Conservation (phyloP, 2,113 vertebrate species). For the Platycercus adscitus region DNA sequence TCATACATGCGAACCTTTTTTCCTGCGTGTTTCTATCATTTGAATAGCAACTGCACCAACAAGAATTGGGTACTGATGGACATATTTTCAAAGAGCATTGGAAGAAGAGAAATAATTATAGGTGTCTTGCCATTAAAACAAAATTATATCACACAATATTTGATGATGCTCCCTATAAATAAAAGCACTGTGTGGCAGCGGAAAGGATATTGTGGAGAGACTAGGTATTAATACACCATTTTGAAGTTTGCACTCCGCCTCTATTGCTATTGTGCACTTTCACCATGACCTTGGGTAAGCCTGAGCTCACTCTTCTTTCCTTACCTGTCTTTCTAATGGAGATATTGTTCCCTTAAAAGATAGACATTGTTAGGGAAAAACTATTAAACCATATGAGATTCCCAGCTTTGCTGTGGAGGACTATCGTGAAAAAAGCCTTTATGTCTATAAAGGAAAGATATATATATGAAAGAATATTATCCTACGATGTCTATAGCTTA, state of each 20-base stretch:
- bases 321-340: not conserved
- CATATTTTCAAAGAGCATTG: not conserved
- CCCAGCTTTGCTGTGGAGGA: not conserved
- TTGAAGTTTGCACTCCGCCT: not conserved
- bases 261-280: not conserved
- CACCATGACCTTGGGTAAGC: not conserved
- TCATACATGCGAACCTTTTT: not conserved
- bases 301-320: not conserved
- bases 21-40: not conserved
- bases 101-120: not conserved
- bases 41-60: not conserved
- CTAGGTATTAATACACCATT: not conserved
- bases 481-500: not conserved
- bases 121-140: not conserved
- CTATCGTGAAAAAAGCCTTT: not conserved
- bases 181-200: not conserved
- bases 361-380: not conserved
- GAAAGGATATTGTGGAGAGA: not conserved
- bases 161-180: not conserved
- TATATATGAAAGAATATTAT: not conserved
- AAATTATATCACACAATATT: not conserved
- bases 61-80: not conserved
- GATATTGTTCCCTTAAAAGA: slow-evolving; percentile 8
- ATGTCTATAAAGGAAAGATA: not conserved
- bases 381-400: not conserved